Evolutionary conservation across 2,797 vertebrate genomes (phyloP).

Genomic region (Oreortyx pictus): DNA sequence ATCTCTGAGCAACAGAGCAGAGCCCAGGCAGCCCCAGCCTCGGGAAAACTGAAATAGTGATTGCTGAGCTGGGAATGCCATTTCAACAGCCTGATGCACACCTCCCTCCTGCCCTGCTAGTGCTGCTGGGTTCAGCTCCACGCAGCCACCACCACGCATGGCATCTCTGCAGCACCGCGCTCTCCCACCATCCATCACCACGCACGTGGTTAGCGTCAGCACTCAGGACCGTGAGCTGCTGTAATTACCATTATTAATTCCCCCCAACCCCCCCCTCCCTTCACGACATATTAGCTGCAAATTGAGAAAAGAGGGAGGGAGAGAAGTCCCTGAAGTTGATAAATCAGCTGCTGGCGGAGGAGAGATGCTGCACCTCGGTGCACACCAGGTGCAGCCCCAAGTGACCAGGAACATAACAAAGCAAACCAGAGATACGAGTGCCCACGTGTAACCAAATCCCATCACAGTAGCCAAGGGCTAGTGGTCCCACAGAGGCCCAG

Average conservation of each 20-base stretch:
- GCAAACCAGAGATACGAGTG: fast-evolving
- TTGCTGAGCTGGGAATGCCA: fast-evolving
- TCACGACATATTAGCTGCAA: neutral
- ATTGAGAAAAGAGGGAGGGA: neutral
- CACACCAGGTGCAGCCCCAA: neutral
- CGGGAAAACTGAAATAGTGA: fast-evolving
- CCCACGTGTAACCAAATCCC: fast-evolving
- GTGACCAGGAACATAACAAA: neutral
- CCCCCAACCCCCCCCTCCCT: neutral
- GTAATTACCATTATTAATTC: slow-evolving; percentile 19
- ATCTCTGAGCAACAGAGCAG: fast-evolving
- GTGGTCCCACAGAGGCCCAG: neutral
- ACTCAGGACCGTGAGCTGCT: neutral
- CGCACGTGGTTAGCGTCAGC: neutral
- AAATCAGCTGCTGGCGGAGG: neutral
- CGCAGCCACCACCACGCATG: neutral
- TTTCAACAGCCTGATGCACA: neutral
- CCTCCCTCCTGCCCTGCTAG: neutral
- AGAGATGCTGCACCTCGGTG: fast-evolving
- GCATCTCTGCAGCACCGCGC: neutral
- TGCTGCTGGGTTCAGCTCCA: neutral
- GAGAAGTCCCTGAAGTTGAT: neutral
- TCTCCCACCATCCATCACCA: neutral
- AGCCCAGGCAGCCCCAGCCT: neutral
- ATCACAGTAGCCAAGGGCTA: neutral